Conservation (phyloP, 2,888 invertebrate genomes). For the Leptogaster cylindrica region DNA sequence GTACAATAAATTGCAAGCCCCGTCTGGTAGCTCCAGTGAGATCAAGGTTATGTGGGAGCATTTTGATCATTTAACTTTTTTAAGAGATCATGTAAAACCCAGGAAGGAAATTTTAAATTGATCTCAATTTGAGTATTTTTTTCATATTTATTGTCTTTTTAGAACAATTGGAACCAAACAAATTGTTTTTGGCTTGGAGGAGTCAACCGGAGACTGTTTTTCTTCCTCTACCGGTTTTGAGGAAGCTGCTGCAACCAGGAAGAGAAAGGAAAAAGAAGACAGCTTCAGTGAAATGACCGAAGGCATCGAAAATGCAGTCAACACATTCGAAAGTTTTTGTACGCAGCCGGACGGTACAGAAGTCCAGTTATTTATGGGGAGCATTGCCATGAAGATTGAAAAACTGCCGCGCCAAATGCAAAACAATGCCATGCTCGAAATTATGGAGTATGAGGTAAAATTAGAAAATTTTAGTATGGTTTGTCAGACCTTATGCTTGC, state of each 20-base stretch:
- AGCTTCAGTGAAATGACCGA: background rate
- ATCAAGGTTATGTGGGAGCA: too few relatives aligned
- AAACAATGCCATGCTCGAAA: background rate
- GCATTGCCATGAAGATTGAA: background rate
- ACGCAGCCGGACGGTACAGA: background rate
- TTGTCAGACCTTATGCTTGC: background rate
- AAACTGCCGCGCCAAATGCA: background rate
- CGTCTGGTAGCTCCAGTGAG: too few relatives aligned
- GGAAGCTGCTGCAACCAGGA: background rate
- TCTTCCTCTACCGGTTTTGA: background rate
- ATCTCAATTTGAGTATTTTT: background rate
- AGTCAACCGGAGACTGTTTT: background rate
- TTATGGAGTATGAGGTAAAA: background rate
- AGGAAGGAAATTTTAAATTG: background rate
- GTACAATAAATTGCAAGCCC: too few relatives aligned
- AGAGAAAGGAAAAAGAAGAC: background rate
- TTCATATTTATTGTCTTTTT: background rate
- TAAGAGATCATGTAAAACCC: constrained; percentile 3
- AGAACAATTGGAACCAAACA: constrained; percentile 1
- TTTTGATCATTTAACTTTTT: background rate
- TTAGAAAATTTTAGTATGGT: background rate
- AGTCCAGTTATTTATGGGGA: background rate
- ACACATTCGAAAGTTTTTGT: background rate
- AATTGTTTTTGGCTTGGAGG: background rate
- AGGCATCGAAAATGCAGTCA: background rate